Base-by-base conservation (phyloP, 2,888 invertebrate species). In the Agriopis leucophaearia region DNA sequence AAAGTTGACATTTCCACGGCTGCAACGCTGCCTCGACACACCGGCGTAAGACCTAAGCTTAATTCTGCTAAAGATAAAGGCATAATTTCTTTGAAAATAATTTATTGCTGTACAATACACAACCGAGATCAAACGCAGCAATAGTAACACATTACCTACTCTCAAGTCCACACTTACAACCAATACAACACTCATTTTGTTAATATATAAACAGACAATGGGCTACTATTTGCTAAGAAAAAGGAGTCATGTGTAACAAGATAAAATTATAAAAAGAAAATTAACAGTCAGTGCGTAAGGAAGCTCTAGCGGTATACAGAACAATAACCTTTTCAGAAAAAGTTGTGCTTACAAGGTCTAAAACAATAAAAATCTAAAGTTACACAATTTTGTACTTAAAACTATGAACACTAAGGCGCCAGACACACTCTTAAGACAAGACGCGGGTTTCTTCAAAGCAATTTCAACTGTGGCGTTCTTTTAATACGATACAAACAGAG, bases 71-170 rank as follows among this genome's bases (percentile, higher is more conserved):
- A 52, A 45, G 12, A 54, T 27, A 58, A 48, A 60, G 36, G 8
- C 10, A 56, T 27, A 13, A 56, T 10, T 42, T 16, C 7, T 44
- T 60, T 66, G 79, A 86, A 89, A 90, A 90, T 90, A 89, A 89
- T 91, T 89, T 89, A 90, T 88, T 89, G 73, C 80, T 83, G 27
- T 86, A 85, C 73, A 73, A 74, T 77, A 80, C 82, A 83, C 81
- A 86, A 74, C 87, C 78, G 90, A 91, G 90, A 91, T 89, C 89
- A 82, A 73, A 79, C 89, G 84, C 90, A 88, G 86, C 81, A 84
- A 85, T 83, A 87, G 84, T 83, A 87, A 87, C 85, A 80, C 82
- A 83, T 81, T 67, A 59, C 69, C 67, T 66, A 61, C 65, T 68
- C 70, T 73, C 70, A 75, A 69, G 9, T 65, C 52, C 62, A 71